Conservation (phyloP, 2,113 vertebrate genomes). For the Neotoma lepida region DNA sequence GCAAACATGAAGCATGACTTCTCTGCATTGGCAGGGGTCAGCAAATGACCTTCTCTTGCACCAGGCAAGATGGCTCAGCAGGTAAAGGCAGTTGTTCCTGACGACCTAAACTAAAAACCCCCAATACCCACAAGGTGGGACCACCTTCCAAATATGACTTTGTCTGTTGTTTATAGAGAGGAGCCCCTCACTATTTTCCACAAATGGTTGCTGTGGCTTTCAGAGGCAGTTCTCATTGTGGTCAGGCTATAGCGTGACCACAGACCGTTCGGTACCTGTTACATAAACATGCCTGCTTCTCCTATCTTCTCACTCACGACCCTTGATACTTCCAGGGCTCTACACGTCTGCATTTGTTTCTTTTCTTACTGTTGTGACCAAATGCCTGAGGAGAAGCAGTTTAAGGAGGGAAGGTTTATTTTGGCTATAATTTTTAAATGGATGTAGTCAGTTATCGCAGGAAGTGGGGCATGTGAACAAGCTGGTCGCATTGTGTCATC, state of each 20-base stretch:
- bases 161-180: background rate
- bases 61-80: background rate
- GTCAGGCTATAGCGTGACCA: background rate
- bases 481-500: background rate
- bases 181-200: background rate
- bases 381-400: background rate
- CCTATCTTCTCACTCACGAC: background rate
- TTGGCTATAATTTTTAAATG: too few species aligned
- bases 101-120: background rate
- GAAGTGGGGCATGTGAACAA: background rate
- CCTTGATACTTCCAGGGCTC: background rate
- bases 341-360: background rate
- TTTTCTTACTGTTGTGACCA: background rate
- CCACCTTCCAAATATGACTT: background rate
- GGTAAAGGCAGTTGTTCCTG: background rate
- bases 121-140: background rate
- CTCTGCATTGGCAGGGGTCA: background rate
- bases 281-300: background rate
- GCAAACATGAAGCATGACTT: background rate
- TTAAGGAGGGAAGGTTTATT: background rate
- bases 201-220: background rate
- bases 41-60: background rate
- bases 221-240: background rate
- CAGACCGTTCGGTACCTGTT: background rate
- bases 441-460: background rate